Conservation (phyloP, 2,797 vertebrate genomes). For the Iguana delicatissima region DNA sequence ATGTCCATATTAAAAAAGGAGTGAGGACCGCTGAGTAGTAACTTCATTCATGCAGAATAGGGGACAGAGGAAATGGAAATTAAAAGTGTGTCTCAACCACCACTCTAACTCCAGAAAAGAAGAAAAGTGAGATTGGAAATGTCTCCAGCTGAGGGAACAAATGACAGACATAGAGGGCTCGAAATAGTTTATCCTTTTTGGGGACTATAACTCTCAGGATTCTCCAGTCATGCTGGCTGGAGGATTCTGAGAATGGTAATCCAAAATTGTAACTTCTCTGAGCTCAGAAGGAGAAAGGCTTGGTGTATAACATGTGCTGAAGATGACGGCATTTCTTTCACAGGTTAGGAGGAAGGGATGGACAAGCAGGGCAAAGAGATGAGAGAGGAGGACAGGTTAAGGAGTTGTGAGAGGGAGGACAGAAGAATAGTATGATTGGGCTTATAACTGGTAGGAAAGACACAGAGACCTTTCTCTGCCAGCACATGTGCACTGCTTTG, state of each 20-base stretch:
- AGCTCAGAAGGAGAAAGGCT: not conserved
- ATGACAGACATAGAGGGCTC: fast-evolving
- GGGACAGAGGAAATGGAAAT: not conserved
- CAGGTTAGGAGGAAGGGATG: not conserved
- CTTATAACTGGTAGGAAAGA: not conserved
- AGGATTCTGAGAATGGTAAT: no score
- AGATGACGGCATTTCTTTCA: not conserved
- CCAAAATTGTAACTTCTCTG: no score
- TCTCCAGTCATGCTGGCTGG: no score
- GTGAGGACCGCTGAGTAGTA: not conserved
- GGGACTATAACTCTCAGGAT: no score
- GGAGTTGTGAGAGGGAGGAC: not conserved
- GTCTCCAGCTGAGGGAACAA: no score
- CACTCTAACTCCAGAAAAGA: not conserved
- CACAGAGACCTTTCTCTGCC: not conserved
- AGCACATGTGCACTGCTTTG: not conserved
- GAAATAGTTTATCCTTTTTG: no score
- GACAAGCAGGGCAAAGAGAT: not conserved
- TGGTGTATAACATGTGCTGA: not conserved
- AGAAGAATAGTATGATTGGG: no score
- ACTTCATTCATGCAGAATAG: not conserved
- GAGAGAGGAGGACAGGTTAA: not conserved
- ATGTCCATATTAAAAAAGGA: no score
- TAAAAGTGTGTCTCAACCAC: not conserved
- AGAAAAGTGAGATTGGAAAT: not conserved